Conservation (phyloP, 23 tunicate genomes). For the Trididemnum clinides region DNA sequence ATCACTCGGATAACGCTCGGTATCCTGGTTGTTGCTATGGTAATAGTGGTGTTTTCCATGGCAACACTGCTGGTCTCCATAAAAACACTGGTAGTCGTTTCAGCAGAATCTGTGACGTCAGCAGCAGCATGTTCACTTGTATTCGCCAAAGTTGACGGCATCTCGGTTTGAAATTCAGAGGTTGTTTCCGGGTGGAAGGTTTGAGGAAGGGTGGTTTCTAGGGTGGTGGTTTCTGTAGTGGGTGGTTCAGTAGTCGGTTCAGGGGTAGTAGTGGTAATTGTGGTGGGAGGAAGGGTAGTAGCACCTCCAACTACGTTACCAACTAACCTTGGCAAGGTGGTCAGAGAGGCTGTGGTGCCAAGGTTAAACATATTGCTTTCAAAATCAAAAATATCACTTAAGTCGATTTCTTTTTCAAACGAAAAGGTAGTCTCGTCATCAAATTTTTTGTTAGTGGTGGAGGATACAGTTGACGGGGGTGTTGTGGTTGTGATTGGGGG, state of each 20-base stretch:
- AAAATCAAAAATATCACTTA: neutral
- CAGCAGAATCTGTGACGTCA: too few species aligned
- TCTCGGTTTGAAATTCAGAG: too few species aligned
- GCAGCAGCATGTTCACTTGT: too few species aligned
- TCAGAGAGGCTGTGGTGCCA: neutral
- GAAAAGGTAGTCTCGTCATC: neutral
- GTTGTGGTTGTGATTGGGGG: constrained; percentile 73
- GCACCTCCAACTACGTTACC: neutral
- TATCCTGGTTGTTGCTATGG: neutral
- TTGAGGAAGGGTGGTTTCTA: neutral
- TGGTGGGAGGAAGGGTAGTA: neutral
- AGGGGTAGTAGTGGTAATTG: neutral
- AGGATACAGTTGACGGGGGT: constrained; percentile 6
- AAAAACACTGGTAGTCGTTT: too few species aligned
- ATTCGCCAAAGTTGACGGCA: too few species aligned
- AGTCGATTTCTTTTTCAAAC: neutral
- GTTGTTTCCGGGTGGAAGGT: neutral
- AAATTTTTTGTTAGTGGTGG: constrained; percentile 14
- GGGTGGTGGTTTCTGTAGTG: neutral
- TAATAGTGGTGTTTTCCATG: too few species aligned
- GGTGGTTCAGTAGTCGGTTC: neutral
- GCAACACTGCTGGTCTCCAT: too few species aligned
- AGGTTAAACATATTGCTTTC: neutral
- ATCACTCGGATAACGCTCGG: neutral
- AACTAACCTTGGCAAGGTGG: neutral